Conservation (phyloP, 2,797 vertebrate genomes). For the Lepus townsendii region DNA sequence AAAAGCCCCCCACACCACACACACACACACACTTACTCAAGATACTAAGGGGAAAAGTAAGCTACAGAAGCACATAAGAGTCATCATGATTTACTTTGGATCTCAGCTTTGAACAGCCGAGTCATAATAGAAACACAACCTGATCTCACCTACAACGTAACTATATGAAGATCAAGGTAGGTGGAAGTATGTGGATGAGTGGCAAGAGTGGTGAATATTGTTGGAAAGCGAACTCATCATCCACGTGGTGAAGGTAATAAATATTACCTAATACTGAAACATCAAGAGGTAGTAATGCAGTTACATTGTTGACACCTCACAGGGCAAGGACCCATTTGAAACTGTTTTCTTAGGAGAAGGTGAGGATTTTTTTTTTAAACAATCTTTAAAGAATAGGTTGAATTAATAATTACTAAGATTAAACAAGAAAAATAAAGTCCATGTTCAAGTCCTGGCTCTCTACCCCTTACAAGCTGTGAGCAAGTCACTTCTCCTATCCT, state of each 20-base stretch:
- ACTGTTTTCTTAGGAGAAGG: neutral
- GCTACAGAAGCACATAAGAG: no score
- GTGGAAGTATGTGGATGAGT: neutral
- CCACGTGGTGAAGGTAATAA: no score
- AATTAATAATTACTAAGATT: neutral
- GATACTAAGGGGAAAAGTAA: neutral
- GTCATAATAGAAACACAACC: no score
- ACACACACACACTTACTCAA: no score
- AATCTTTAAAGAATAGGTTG: neutral
- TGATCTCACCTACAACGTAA: neutral
- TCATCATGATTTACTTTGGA: neutral
- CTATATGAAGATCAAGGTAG: no score
- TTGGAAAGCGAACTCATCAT: no score
- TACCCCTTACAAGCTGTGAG: neutral
- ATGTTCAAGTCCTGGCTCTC: neutral
- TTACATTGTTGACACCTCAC: neutral
- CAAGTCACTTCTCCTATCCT: neutral
- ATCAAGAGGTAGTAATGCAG: accelerated
- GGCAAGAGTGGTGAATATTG: no score
- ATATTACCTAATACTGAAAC: neutral
- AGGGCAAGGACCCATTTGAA: neutral
- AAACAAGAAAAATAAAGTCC: neutral
- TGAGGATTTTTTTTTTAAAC: neutral
- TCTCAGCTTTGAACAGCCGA: neutral
- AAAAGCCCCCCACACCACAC: no score